phyloP scores from a whole-genome alignment of 2,113 vertebrate species.

The Cariama cristata region DNA sequence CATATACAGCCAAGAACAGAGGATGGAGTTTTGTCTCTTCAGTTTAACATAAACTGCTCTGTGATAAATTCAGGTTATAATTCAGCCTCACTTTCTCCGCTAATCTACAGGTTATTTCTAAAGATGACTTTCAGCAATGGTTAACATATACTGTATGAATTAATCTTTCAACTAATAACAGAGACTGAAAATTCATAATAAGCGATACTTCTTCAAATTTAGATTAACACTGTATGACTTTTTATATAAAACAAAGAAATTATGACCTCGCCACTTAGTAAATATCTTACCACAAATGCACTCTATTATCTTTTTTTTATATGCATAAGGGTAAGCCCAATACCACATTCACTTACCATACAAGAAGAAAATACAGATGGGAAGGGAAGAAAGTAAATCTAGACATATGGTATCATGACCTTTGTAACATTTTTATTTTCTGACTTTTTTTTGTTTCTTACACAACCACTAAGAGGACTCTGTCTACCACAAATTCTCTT shows the following conservation, averaged over 20 bases:
- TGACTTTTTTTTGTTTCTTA: neutral
- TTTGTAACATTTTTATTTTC: neutral
- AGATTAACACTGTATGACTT: neutral
- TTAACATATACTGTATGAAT: neutral
- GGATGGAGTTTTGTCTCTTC: neutral
- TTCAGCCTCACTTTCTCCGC: neutral
- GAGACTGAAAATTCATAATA: neutral
- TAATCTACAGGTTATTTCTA: neutral
- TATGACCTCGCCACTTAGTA: neutral
- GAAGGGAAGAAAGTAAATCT: neutral
- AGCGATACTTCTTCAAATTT: neutral
- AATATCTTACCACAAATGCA: neutral
- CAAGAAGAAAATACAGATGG: neutral
- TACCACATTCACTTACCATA: neutral
- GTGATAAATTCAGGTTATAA: neutral
- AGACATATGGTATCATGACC: too few relatives aligned
- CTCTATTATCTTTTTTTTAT: neutral
- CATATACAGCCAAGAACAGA: neutral
- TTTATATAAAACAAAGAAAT: neutral
- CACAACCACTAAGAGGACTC: neutral
- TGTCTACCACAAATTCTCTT: neutral
- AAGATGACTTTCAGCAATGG: neutral
- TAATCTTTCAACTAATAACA: neutral
- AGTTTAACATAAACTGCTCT: neutral
- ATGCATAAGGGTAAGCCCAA: neutral